Base-by-base conservation (phyloP, 1,140 invertebrate genomes). In the Cyclina sinensis region DNA sequence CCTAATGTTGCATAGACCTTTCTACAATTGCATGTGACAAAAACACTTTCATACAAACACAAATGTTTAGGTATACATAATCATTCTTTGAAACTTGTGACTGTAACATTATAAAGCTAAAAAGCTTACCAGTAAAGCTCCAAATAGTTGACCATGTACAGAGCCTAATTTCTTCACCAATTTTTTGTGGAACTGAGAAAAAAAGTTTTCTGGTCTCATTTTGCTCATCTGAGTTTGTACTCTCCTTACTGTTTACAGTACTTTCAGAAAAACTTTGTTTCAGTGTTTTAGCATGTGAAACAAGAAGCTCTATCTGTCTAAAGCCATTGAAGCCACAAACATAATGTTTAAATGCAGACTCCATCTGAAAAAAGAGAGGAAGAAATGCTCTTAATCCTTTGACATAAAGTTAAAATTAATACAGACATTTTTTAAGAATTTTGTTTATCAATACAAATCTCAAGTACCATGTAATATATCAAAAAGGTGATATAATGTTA, bases 251-350 rank as follows among this genome's bases (percentile, higher is more conserved):
- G 16, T 70, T 70, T 65, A 35, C n/a, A 54, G 7, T 12, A 14
- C 21, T 18, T 54, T n/a, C 18, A 2, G 57, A 3, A 9, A 27
- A 24, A 9, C 9, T 27, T 62, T 27, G 5, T n/a, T 62, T 62
- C 3, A 18, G 14, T 54, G 21, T n/a, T n/a, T 54, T 18, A n/a
- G 59, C 11, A 4, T 65, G 24, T 65, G 59, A 27, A 9, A 65
- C 4, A 70, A 24, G 37, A 12, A 30, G 65, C 0, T 35, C 14
- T 14, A 70, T 37, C 65, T 70, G 65, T 70, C 32, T 39, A 37
- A 70, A 70, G 18, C 65, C 65, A 70, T 39, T 70, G 24, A 70
- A 70, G 14, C 65, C 65, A 37, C 65, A 70, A 14, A 70, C 3
- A 27, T 70, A 70, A 70, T 39, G 30, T 27, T 70, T 70, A 16